Evolutionary conservation across 2,888 invertebrate species (phyloP).

Genomic region (Graphium colonna): DNA sequence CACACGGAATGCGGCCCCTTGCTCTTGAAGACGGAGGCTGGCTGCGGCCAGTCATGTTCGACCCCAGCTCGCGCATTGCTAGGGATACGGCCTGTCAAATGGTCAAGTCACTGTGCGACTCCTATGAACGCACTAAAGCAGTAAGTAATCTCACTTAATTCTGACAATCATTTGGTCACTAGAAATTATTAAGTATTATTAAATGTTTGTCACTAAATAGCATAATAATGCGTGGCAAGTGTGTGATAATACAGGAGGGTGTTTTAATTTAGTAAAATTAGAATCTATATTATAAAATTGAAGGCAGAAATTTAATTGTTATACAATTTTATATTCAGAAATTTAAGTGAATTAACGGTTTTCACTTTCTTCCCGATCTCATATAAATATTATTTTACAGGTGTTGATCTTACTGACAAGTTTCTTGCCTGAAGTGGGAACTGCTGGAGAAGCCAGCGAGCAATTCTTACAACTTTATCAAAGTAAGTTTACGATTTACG

Average conservation of each 20-base stretch:
- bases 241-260: too few species aligned
- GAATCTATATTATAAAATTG: too few species aligned
- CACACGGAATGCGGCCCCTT: conserved; percentile 78
- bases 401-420: conserved; percentile 92
- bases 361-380: too few species aligned
- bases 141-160: conserved; percentile 47
- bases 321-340: too few species aligned
- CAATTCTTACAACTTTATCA: conserved; percentile 95
- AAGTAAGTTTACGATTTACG: conserved; percentile 71
- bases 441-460: conserved; percentile 94
- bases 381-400: conserved; percentile 47
- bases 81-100: conserved; percentile 94
- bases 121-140: conserved; percentile 71
- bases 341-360: too few species aligned
- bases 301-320: conserved; percentile 8
- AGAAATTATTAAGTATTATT: not conserved
- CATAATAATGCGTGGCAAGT: too few species aligned
- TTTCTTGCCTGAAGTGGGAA: conserved; percentile 91
- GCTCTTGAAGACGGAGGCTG: conserved; percentile 87
- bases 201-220: too few species aligned
- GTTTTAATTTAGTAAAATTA: too few species aligned
- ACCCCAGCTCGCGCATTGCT: conserved; percentile 93
- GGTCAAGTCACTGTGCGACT: conserved; percentile 89
- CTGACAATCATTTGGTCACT: not conserved
- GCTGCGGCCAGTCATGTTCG: conserved; percentile 95